phyloP scores from a whole-genome alignment of 2,113 vertebrate genomes.

The Dolichotis patagonum region DNA sequence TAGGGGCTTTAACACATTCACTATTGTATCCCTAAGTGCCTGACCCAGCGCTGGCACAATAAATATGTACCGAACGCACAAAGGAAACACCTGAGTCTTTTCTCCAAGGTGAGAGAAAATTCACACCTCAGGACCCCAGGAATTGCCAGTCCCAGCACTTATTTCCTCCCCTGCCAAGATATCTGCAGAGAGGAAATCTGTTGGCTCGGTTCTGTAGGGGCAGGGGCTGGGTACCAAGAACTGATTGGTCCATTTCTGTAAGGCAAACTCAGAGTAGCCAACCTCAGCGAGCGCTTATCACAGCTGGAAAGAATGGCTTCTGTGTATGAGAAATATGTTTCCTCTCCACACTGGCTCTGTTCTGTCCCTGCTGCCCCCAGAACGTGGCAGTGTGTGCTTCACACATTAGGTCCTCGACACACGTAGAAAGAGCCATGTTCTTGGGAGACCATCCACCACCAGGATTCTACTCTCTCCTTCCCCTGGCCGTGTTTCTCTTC shows the following conservation, averaged over 20 bases:
- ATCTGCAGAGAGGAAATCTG: not conserved
- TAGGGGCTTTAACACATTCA: not conserved
- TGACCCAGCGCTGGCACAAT: not conserved
- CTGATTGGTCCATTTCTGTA: not conserved
- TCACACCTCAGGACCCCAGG: not conserved
- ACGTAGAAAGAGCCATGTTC: not conserved
- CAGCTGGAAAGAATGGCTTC: not conserved
- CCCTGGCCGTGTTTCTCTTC: not conserved
- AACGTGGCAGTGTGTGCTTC: not conserved
- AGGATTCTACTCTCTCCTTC: not conserved
- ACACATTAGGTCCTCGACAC: not conserved
- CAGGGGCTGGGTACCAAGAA: not conserved
- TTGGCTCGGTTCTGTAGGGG: not conserved
- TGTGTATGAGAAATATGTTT: not conserved
- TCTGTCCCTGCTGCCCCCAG: not conserved
- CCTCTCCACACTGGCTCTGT: not conserved
- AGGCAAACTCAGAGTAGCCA: not conserved
- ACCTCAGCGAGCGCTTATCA: not conserved
- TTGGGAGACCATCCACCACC: not conserved
- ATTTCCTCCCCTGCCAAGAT: not conserved
- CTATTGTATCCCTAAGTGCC: not conserved
- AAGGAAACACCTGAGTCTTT: not conserved
- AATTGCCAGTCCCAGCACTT: not conserved
- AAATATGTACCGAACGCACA: not conserved
- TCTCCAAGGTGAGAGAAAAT: not conserved